Percentiles rank a stretch among this genome's conserved stretches.
Evolutionary conservation across 2,113 vertebrate species (phyloP).

Genomic region (Rhinogobius similis): DNA sequence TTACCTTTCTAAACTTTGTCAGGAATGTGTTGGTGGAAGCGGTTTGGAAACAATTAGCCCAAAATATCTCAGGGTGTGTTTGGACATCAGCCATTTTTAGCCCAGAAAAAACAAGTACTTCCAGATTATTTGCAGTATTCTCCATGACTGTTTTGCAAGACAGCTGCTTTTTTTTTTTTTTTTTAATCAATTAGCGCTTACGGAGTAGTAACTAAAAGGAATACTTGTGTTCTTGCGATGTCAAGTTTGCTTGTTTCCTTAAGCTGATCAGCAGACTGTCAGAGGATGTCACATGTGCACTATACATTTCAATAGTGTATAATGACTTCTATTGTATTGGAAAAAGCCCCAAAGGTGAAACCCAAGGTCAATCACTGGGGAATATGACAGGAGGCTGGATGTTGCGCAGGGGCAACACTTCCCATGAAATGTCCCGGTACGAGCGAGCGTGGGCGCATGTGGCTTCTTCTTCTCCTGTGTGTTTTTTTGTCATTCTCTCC

Average conservation of each 20-base stretch:
- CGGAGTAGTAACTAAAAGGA: constrained; percentile 29
- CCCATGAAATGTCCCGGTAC: constrained; percentile 50
- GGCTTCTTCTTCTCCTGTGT: constrained; percentile 9
- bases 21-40: constrained; percentile 26
- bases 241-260: constrained; percentile 10
- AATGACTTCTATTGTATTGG: constrained; percentile 23
- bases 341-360: constrained; percentile 19
- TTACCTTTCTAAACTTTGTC: constrained; percentile 79
- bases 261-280: constrained; percentile 26
- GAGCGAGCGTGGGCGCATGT: not conserved
- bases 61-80: constrained; percentile 73
- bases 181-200: constrained; percentile 41
- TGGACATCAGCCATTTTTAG: constrained; percentile 73
- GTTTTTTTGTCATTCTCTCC: constrained; percentile 33
- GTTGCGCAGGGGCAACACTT: constrained; percentile 33
- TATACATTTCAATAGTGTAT: constrained; percentile 13
- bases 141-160: constrained; percentile 47
- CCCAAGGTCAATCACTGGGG: constrained; percentile 9
- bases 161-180: constrained; percentile 34
- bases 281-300: constrained; percentile 10
- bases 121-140: constrained; percentile 79
- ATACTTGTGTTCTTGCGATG: constrained; percentile 19
- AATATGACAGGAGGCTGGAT: constrained; percentile 30
- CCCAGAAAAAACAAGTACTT: constrained; percentile 78
- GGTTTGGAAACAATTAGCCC: constrained; percentile 84